phyloP scores from a whole-genome alignment of 2,113 vertebrate genomes.

The Lampris incognitus region DNA sequence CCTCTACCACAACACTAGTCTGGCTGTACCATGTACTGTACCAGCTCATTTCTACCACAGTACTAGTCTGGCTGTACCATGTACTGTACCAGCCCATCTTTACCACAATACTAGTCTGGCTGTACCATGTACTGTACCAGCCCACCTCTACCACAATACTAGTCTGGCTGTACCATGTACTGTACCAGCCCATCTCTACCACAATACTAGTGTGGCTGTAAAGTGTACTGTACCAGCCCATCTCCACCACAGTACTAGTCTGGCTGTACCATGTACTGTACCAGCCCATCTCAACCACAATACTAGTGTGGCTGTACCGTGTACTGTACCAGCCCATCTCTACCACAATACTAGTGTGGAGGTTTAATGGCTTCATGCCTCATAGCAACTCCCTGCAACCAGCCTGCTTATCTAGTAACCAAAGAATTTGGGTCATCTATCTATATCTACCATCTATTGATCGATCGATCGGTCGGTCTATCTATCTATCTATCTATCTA shows the following conservation, averaged over 20 bases:
- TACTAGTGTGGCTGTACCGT: conserved; percentile 12
- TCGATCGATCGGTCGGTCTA: too few species aligned
- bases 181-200: conserved; percentile 26
- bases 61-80: conserved; percentile 27
- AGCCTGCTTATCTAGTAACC: too few species aligned
- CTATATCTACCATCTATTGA: too few species aligned
- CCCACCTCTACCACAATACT: conserved; percentile 46
- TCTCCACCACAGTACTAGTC: too few species aligned
- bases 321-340: conserved; percentile 14
- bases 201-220: conserved; percentile 33
- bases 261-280: not conserved
- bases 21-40: not conserved
- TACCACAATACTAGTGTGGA: conserved; percentile 41
- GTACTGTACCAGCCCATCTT: too few species aligned
- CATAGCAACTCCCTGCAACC: not conserved
- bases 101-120: too few species aligned
- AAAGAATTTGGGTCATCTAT: not conserved
- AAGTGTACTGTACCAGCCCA: too few species aligned
- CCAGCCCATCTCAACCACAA: conserved; percentile 41
- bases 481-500: too few species aligned
- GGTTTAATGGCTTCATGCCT: too few species aligned
- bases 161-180: not conserved
- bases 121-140: conserved; percentile 10
- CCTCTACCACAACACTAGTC: conserved; percentile 10
- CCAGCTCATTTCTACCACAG: not conserved